Base-by-base conservation (phyloP, 2,888 invertebrate genomes). In the Clusia tigrina region DNA sequence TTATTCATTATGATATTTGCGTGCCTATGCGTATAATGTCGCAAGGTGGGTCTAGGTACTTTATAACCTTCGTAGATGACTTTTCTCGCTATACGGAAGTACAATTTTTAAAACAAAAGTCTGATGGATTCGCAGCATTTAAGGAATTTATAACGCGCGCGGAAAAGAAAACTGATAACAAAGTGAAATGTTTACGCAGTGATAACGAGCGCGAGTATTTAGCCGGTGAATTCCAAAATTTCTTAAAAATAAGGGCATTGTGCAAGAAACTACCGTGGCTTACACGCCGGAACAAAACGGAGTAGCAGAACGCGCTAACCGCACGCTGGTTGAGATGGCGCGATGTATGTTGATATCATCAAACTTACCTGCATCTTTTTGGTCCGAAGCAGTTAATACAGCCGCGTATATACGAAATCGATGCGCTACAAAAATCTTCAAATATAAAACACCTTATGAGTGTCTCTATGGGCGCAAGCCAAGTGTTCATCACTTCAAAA, bases 201-300 rank as follows among this genome's bases (percentile, higher is more conserved):
- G 63, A 55, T 24, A 58, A 55, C 38, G 58, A 58, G 2, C 42
- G 25, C 1, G 55, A 60, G 55, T 63, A 63, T 12, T 12, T 63
- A 37, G 20, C 55, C n/a, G 1, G 6, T 1, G 42, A 68, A 23
- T 69, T 71, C 64, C 38, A 61, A 5, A 53, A 12, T 20, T 69
- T 51, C 63, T 60, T 60, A 17, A 62, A 48, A 46, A 53, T 12
- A 10, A 59, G 12, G 68, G 70, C 22, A 70, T 69, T 32, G 12
- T 66, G 18, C 71, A 70, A 37, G 65, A 68, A 60, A 63, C 60
- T 25, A 63, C 69, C 1, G 59, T 58, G 10, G 46, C 58, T 37
- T 69, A 71, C 38, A 70, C 67, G 10, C 69, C 68, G 0, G 66
- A 71, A n/a, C n/a, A n/a, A n/a, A n/a, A n/a, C n/a, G n/a, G n/a